Evolutionary conservation across 2,888 invertebrate species (phyloP).

Genomic region (Apamea monoglypha): DNA sequence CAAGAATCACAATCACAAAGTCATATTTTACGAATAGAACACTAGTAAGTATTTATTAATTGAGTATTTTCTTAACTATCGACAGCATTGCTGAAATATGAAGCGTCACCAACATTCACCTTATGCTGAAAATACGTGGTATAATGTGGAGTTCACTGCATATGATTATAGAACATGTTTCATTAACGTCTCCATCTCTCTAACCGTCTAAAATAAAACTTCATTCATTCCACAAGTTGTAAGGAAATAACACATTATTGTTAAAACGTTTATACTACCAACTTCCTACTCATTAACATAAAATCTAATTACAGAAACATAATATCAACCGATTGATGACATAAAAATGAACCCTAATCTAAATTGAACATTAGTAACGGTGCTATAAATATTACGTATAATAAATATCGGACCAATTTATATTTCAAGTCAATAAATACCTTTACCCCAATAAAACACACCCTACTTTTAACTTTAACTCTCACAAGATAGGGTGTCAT

Average conservation of each 20-base stretch:
- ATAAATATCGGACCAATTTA: slow-evolving; percentile 67
- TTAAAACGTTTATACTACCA: slow-evolving; percentile 32
- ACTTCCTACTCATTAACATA: slow-evolving; percentile 59
- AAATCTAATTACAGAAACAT: slow-evolving; percentile 55
- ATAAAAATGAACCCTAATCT: slow-evolving; percentile 55
- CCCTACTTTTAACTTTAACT: slow-evolving; percentile 50
- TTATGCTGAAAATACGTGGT: background rate
- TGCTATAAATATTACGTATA: slow-evolving; percentile 66
- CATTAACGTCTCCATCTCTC: slow-evolving; percentile 5
- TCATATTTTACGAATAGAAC: background rate
- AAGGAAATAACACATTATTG: slow-evolving; percentile 50
- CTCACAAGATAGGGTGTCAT: slow-evolving; percentile 50
- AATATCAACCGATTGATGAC: slow-evolving; percentile 47
- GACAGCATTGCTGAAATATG: background rate
- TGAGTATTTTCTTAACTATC: background rate
- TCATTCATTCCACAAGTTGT: slow-evolving; percentile 21
- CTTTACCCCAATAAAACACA: slow-evolving; percentile 46
- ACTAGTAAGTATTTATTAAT: background rate
- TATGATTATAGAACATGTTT: background rate
- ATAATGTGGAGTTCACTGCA: background rate
- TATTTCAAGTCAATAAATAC: slow-evolving; percentile 72
- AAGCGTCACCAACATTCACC: background rate
- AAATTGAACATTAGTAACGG: slow-evolving; percentile 69
- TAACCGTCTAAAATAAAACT: slow-evolving; percentile 12
- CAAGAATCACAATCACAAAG: background rate